Conservation (phyloP, 2,888 invertebrate species). For the Mechanitis mazaeus region DNA sequence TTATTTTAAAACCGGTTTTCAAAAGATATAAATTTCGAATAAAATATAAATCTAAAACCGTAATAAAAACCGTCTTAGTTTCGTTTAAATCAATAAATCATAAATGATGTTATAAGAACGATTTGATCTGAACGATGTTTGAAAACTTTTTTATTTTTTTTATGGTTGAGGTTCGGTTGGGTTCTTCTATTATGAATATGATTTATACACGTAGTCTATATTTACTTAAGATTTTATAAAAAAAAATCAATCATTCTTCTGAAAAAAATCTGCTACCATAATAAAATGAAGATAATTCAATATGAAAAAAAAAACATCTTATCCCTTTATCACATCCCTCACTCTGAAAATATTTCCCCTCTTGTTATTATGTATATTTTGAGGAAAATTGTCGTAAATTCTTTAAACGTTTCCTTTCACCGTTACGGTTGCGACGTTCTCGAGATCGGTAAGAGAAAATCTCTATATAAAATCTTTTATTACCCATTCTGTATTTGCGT, state of each 20-base stretch:
- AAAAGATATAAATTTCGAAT: background rate
- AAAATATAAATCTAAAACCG: background rate
- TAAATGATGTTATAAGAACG: background rate
- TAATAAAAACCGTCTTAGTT: background rate
- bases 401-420: conserved; percentile 48
- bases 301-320: conserved; percentile 15
- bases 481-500: conserved; percentile 18
- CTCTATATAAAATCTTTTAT: conserved; percentile 22
- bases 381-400: conserved; percentile 53
- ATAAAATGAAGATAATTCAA: conserved; percentile 15
- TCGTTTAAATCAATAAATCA: conserved; percentile 11
- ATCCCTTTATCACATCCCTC: conserved; percentile 23
- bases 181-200: conserved; percentile 9
- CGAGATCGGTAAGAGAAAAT: conserved; percentile 20
- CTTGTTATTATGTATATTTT: conserved; percentile 48
- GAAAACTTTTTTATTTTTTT: conserved; percentile 25
- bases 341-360: conserved; percentile 34
- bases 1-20: conserved; percentile 1
- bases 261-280: background rate
- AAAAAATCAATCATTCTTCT: background rate
- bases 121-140: conserved; percentile 18
- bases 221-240: conserved; percentile 4
- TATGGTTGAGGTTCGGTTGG: conserved; percentile 20
- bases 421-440: conserved; percentile 29
- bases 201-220: conserved; percentile 13